Base-by-base conservation (phyloP, 2,888 invertebrate species). In the Bembecia ichneumoniformis region DNA sequence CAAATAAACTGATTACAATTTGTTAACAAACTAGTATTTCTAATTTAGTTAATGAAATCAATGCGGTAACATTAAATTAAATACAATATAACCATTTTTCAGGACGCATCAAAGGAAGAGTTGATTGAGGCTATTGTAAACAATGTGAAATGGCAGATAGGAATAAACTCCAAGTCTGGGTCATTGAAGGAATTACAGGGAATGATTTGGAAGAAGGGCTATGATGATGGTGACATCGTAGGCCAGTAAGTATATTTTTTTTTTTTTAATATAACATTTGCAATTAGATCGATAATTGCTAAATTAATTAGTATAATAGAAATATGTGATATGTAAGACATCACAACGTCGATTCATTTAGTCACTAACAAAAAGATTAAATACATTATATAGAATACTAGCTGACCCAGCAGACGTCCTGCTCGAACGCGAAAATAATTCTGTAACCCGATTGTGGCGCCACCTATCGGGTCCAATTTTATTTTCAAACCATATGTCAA, bases 151-250 rank as follows among this genome's bases (percentile, higher is more conserved):
- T 93, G 93, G 90, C 93, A 94, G 76, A 96, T 97, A 89, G 91
- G 93, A 46, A 82, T 86, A 20, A 94, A 97, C 75, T 90, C 94
- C 52, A 95, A 96, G 74, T 90, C 91, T 35, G 91, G 90, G 3
- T 91, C 94, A 3, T 83, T 98, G 54, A 98, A 98, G 74, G 90
- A 91, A 47, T 84, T 98, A n/a, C 98, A 98, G 76, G 97, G 97
- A 0, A 89, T 95, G 55, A 93, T 98, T 63, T 97, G 96, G 94
- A 90, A 91, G 64, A 90, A 92, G 59, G 98, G 95, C 3, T 98
- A 96, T 71, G 90, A 91, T 59, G 88, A 88, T 49, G 95, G 94
- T 35, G 89, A 90, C 35, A 79, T 98, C 3, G 93, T 93, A 74
- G 96, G 95, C 73, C 96, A 97, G 97, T 98, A 84, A 92, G 96